Evolutionary conservation across 2,888 invertebrate species (phyloP), one percentile per base, ranked within the genome.

Genomic region (Amiota mariae): DNA sequence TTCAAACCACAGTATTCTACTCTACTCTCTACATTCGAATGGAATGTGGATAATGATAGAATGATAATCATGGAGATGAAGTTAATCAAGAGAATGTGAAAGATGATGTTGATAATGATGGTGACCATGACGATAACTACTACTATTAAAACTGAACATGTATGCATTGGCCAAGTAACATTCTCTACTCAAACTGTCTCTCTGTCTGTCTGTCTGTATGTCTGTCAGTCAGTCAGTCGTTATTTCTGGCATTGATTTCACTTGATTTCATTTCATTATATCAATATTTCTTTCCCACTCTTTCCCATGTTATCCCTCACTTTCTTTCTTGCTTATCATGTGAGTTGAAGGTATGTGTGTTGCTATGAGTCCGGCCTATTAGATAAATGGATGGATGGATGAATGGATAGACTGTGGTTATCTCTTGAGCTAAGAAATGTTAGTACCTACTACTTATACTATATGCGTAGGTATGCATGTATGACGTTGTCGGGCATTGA

Each of bases 191-290:
- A 36, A 6, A 49, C 18, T 18, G 10, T 66, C 47, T 66, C 20
- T 49, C 61, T 71, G 64, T 72, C 54, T 1, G 61, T 61, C 61
- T 46, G n/a, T n/a, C n/a, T n/a, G n/a, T n/a, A n/a, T n/a, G n/a
- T n/a, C n/a, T n/a, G n/a, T n/a, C n/a, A n/a, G 57, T 56, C 66
- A 59, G 59, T 59, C 67, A 47, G 67, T 12, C 77, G 80, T 76
- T 75, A 77, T 78, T 77, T 77, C 79, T 80, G 78, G 73, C 64
- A 73, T 74, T 72, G 72, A 72, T 70, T 76, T 72, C 75, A 70
- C 72, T 78, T 78, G 73, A 80, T 76, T 75, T 77, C 75, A 80
- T 77, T 77, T 78, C 78, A 76, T 74, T 81, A 78, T 82, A 75
- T 75, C 82, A 81, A 79, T 80, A 78, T 47, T 51, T 59, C 20